Base-by-base conservation (phyloP, 1,140 invertebrate genomes). In the Brachionus plicatilis region DNA sequence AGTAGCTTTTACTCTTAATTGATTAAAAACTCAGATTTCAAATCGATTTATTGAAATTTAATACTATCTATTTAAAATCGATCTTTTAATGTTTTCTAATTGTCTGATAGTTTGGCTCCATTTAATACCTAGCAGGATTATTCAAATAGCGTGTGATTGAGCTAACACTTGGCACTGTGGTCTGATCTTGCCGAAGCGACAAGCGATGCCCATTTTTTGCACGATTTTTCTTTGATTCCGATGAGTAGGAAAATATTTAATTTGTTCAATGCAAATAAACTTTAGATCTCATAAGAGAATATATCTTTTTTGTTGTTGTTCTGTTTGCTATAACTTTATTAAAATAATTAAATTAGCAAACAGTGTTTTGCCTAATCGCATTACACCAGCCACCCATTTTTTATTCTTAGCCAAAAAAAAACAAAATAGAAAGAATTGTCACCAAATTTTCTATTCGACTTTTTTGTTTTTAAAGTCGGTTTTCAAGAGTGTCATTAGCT, bases 31-130 rank as follows among this genome's bases (percentile, higher is more conserved):
- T 76, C 41, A 47, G 24, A 50, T 76, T 47, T 76, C 41, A 76
- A 76, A 45, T 50, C 41, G 68, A 72, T 78, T 43, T 78, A 14
- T 47, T 37, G 47, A 79, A 79, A 79, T 79, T 60, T 29, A 79
- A 79, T 79, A 79, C 50, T 60, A 79, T 56, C 45, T 50, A 76
- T 76, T 45, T 50, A 50, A 60, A 60, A 60, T 60, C 53, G 53
- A 60, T 60, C 53, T 60, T 60, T 60, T 60, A 60, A 60, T 60
- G 53, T 27, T 9, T 24, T 24, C 27, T 60, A 60, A 60, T 60
- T 60, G 53, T 5, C 53, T 60, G 53, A 60, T 60, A 11, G 7
- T 60, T 60, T 27, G 53, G n/a, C 14, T 50, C 20, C 24, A 27
- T 76, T 76, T 24, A 14, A 43, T 50, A 50, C 41, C 41, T 47